Evolutionary conservation across 1,140 invertebrate genomes (phyloP), one percentile per base, ranked within the genome.

Genomic region (Hirudo medicinalis): DNA sequence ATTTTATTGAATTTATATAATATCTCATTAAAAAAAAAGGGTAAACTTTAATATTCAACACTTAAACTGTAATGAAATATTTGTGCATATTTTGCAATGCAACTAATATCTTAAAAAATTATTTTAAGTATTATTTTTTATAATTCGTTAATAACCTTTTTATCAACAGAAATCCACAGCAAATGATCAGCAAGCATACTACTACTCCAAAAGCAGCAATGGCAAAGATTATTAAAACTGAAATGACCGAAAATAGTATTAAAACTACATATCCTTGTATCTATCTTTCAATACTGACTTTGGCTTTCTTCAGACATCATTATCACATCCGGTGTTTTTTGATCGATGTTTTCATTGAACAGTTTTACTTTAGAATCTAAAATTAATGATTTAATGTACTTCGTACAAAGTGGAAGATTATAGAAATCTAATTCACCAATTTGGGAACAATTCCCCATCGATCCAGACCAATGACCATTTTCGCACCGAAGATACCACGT

Each of bases 371-470:
- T 8, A 15, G 22, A 63, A 25, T 63, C 57, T 25, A 63, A 63
- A 63, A 63, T 25, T 4, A 32, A 36, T 36, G 32, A 63, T 63
- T 63, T 63, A n/a, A 63, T 22, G 2, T 63, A 49, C 20, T 11
- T 63, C 17, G 57, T n/a, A n/a, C n/a, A n/a, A 13, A n/a, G 11
- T 19, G 20, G 2, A 63, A 63, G 1, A 0, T 22, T 22, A 0
- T 13, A 9, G 13, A 25, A 13, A 25, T 63, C 9, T 13, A 63
- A 63, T 13, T 63, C 19, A 25, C 57, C 29, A 11, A 63, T 32
- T 63, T 63, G 57, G 1, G 69, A 55, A 36, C 69, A 70, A 19
- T 53, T 70, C 15, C 69, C 69, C 22, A 70, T 49, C 9, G 53
- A 36, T 2, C 69, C 69, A 13, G 43, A 25, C 69, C 69, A 70